These are phyloP conservation scores for Tiliqua scincoides DNA, from an alignment of 2,113 vertebrate species.

Conservation along the genomic window DNA sequence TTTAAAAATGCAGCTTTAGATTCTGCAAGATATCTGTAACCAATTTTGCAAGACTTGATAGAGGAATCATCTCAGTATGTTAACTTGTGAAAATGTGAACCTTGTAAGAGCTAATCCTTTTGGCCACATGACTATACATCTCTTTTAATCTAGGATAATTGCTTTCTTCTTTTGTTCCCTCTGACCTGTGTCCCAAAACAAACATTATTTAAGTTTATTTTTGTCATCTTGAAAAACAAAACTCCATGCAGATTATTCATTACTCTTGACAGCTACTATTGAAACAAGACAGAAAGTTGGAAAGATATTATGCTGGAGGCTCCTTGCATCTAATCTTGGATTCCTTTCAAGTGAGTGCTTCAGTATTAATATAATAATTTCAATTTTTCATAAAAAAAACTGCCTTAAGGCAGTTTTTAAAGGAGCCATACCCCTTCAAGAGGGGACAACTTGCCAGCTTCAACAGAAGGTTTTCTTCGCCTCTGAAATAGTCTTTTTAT, in stretches of 20 bases:
- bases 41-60: background rate
- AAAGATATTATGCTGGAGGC: constrained; percentile 9
- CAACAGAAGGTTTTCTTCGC: background rate
- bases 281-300: constrained; percentile 28
- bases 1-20: constrained; percentile 1
- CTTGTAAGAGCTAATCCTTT: constrained; percentile 1
- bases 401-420: background rate
- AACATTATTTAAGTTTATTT: background rate
- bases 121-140: background rate
- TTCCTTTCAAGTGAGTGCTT: constrained; percentile 39
- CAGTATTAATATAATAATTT: constrained; percentile 28
- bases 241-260: background rate
- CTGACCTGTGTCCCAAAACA: background rate
- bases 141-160: background rate
- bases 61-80: background rate
- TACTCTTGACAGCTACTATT: constrained; percentile 27
- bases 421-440: constrained; percentile 12
- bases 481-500: constrained; percentile 11
- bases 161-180: constrained; percentile 18
- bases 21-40: background rate
- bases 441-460: background rate
- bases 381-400: constrained; percentile 16
- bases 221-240: constrained; percentile 15
- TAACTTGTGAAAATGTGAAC: constrained; percentile 10
- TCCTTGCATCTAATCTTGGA: constrained; percentile 33